Conservation (phyloP, 1,140 invertebrate species). For the Drosophila bocqueti region DNA sequence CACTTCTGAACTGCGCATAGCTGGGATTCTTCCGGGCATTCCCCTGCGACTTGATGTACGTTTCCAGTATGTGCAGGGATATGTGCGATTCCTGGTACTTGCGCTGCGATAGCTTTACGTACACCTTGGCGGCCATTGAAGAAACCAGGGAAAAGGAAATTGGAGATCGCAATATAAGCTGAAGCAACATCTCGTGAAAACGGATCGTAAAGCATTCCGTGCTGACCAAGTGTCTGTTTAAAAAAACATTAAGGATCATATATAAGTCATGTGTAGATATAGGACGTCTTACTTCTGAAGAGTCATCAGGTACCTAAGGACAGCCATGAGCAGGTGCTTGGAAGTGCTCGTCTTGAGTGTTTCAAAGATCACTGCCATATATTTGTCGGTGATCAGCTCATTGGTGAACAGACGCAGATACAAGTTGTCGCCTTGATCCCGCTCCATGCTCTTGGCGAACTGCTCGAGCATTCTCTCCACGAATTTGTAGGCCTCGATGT, state of each 20-base stretch:
- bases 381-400: conserved; percentile 21
- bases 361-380: conserved; percentile 47
- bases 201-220: conserved; percentile 46
- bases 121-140: conserved; percentile 46
- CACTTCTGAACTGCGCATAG: conserved; percentile 22
- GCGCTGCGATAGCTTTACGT: conserved; percentile 50
- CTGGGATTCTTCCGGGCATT: conserved; percentile 1
- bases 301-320: conserved; percentile 42
- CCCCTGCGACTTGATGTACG: conserved; percentile 35
- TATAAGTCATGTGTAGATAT: too few relatives aligned
- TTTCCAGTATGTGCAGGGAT: conserved; percentile 55
- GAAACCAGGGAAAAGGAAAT: not conserved
- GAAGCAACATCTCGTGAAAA: conserved; percentile 50
- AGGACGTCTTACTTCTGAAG: conserved; percentile 42
- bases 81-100: conserved; percentile 37
- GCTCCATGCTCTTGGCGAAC: conserved; percentile 20
- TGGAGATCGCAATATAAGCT: conserved; percentile 36
- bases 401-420: conserved; percentile 14
- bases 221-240: conserved; percentile 47
- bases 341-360: conserved; percentile 17
- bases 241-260: not conserved
- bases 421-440: conserved; percentile 10
- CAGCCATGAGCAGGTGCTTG: conserved; percentile 35
- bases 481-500: conserved; percentile 45
- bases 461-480: conserved; percentile 31